phyloP scores from a whole-genome alignment of 2,113 vertebrate genomes.

The Odobenus rosmarus region DNA sequence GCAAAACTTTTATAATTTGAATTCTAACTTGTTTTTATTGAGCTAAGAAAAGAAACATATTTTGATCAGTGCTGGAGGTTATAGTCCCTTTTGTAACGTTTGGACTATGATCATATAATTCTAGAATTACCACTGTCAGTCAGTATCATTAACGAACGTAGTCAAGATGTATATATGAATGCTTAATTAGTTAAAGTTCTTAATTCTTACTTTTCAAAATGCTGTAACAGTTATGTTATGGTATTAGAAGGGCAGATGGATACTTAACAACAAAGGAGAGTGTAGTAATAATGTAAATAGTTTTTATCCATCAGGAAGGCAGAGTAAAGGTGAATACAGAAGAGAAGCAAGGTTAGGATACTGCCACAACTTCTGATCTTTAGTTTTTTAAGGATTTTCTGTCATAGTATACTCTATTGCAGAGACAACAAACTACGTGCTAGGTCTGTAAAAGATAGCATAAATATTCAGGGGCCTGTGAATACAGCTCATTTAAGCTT shows the following conservation, averaged over 20 bases:
- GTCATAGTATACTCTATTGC: slow-evolving; percentile 51
- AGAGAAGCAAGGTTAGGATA: not conserved
- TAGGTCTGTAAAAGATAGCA: slow-evolving; percentile 66
- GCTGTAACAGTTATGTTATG: not conserved
- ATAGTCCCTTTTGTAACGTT: not conserved
- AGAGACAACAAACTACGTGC: slow-evolving; percentile 39
- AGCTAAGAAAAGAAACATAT: not conserved
- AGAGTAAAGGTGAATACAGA: not conserved
- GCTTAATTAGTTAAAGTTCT: not conserved
- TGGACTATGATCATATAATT: not conserved
- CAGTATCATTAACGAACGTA: not conserved
- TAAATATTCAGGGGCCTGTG: slow-evolving; percentile 64
- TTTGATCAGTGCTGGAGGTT: not conserved
- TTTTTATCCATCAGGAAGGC: not conserved
- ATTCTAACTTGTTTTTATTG: not conserved
- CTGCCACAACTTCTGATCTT: slow-evolving; percentile 53
- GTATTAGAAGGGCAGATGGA: not conserved
- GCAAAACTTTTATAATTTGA: not conserved
- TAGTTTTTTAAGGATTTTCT: slow-evolving; percentile 81
- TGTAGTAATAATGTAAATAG: not conserved
- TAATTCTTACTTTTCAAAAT: not conserved
- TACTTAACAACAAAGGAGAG: not conserved
- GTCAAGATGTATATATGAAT: not conserved
- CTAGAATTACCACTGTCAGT: not conserved
- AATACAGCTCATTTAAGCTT: slow-evolving; percentile 63